A percentile compares a stretch with the other conserved stretches of the same genome.
phyloP scores from a whole-genome alignment of 2,113 vertebrate species.

The Barnardius zonarius region DNA sequence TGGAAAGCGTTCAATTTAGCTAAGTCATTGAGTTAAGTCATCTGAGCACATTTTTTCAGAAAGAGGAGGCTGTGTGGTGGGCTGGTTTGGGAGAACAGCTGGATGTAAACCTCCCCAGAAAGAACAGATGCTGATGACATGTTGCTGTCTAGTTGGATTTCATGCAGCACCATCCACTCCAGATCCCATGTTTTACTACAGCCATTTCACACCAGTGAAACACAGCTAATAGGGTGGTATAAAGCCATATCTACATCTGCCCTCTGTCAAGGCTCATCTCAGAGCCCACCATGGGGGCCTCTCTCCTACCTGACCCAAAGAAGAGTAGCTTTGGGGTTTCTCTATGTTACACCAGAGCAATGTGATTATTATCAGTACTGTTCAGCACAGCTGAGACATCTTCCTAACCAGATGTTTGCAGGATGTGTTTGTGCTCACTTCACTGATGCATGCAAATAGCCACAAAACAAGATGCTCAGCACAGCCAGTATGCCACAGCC shows the following conservation, averaged over 20 bases:
- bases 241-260: not conserved
- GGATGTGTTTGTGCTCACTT: not conserved
- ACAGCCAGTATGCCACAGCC: not conserved
- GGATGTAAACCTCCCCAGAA: conserved; percentile 56
- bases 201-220: not conserved
- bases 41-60: conserved; percentile 64
- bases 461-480: not conserved
- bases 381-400: conserved; percentile 6
- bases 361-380: not conserved
- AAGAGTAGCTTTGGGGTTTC: not conserved
- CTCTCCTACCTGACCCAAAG: not conserved
- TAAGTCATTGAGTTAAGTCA: conserved; percentile 70
- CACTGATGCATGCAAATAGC: not conserved
- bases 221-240: accelerated
- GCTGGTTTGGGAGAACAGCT: conserved; percentile 59
- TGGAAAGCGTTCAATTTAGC: conserved; percentile 71
- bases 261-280: not conserved
- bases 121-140: conserved; percentile 62
- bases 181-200: not conserved
- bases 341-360: not conserved
- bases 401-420: conserved; percentile 3
- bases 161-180: not conserved
- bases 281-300: accelerated
- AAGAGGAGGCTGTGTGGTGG: conserved; percentile 47
- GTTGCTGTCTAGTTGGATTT: not conserved